Percentiles rank a stretch among this genome's conserved stretches.
These are phyloP conservation scores for Fopius arisanus DNA, from an alignment of 1,140 invertebrate genomes.

Conservation along the genomic window DNA sequence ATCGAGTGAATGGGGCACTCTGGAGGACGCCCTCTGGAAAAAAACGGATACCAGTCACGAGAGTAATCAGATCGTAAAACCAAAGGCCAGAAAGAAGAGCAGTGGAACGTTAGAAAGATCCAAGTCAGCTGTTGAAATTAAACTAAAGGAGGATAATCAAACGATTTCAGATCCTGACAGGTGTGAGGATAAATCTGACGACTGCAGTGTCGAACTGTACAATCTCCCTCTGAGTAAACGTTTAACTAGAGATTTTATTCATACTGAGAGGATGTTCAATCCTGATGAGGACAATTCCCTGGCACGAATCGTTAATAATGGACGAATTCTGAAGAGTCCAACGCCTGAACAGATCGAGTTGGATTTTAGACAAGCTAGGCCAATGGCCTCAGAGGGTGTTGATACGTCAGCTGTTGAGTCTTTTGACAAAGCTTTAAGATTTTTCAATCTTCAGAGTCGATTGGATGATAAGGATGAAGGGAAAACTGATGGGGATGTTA, in stretches of 20 bases:
- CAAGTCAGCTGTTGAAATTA: slow-evolving; percentile 52
- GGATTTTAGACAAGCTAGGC: slow-evolving; percentile 45
- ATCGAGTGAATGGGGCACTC: slow-evolving; percentile 77
- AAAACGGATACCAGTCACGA: slow-evolving; percentile 44
- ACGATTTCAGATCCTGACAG: not conserved
- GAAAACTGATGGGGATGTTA: too few relatives aligned
- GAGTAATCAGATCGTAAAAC: not conserved
- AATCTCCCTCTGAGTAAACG: slow-evolving; percentile 54
- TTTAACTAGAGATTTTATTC: slow-evolving; percentile 51
- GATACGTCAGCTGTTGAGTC: not conserved
- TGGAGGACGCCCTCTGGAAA: slow-evolving; percentile 76
- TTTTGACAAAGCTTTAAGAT: slow-evolving; percentile 46
- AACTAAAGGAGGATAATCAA: slow-evolving; percentile 41
- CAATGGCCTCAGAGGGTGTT: slow-evolving; percentile 28
- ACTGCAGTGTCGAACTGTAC: slow-evolving; percentile 49
- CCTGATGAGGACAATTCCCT: slow-evolving; percentile 51
- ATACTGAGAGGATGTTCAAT: slow-evolving; percentile 51
- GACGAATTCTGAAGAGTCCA: slow-evolving; percentile 47
- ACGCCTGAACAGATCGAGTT: slow-evolving; percentile 48
- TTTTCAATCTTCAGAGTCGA: slow-evolving; percentile 43
- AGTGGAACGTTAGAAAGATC: slow-evolving; percentile 51
- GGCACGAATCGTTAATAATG: slow-evolving; percentile 57
- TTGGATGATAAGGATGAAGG: slow-evolving; percentile 24
- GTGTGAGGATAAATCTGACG: slow-evolving; percentile 37
- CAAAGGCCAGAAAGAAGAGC: slow-evolving; percentile 35